Evolutionary conservation across 92 coral and sea anemone species (phyloP).

Genomic region (Diadumene lineata): DNA sequence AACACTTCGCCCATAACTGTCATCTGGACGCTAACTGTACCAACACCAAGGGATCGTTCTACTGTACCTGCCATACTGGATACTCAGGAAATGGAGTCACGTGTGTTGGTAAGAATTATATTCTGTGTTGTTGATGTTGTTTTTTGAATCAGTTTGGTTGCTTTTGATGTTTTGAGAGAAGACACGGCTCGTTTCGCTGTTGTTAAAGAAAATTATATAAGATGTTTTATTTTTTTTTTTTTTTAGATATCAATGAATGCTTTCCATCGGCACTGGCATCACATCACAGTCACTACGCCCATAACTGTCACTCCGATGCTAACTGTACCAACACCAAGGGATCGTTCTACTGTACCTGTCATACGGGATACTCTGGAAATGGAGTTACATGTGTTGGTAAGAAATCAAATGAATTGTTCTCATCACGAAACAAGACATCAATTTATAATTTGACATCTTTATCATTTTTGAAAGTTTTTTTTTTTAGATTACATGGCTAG

Average conservation of each 20-base stretch:
- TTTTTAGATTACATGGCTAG: no score
- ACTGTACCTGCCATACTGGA: conserved; percentile 69
- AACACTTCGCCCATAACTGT: conserved; percentile 58
- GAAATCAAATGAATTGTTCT: not conserved
- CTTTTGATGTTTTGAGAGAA: not conserved
- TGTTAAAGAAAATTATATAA: not conserved
- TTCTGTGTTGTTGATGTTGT: no score
- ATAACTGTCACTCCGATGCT: conserved; percentile 60
- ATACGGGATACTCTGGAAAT: conserved; percentile 41
- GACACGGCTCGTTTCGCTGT: not conserved
- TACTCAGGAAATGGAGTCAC: conserved; percentile 73
- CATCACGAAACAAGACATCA: no score
- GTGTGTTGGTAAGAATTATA: conserved; percentile 27
- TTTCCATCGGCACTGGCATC: conserved; percentile 7
- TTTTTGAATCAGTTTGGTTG: conserved; percentile 2
- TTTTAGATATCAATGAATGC: conserved; percentile 55
- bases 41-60: conserved; percentile 77
- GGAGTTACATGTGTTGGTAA: conserved; percentile 44
- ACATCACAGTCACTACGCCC: conserved; percentile 45
- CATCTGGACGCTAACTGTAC: conserved; percentile 69
- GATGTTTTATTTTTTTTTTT: not conserved
- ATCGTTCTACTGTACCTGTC: conserved; percentile 63
- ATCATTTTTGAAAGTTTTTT: no score
- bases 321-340: conserved; percentile 71
- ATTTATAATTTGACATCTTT: no score